Evolutionary conservation across 2,113 vertebrate genomes (phyloP), one percentile per base, ranked within the genome.

Genomic region (Erinaceus europaeus): DNA sequence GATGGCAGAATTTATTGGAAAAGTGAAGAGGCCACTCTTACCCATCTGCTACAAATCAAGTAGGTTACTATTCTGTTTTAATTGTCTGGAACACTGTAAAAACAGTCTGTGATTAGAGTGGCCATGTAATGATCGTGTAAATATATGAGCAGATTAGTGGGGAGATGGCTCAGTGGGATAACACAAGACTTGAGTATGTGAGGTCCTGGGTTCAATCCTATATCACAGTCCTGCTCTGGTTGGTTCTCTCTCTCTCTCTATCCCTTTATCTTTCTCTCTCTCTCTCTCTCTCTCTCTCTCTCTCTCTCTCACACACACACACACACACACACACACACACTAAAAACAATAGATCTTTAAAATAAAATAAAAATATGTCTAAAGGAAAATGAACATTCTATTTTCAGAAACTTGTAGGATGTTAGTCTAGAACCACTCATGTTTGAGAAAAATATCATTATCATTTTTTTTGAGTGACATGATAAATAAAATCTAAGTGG

Each of bases 401-500:
- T n/a, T n/a, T n/a, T n/a, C n/a, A n/a, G n/a, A 85, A 59, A 34
- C 32, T 13, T 27, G 23, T 12, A 32, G 40, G 76, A 68, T 75
- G n/a, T 57, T 69, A 48, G 14, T 40, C 23, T 15, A 78, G 17
- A 9, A 50, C 44, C 11, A 15, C 29, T 65, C 3, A 4, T 13
- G 65, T 27, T 44, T 14, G 42, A 29, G 73, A 57, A 42, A 90
- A 25, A 21, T 44, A 27, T 12, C 4, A 10, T 40, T n/a, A n/a
- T 8, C 36, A 38, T 81, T 59, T 48, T 85, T 87, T 76, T 25
- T 25, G 61, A 82, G 62, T 90, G 90, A 82, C 86, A 20, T 85
- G 53, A 76, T 86, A 94, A 71, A 72, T 86, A 94, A 89, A 90
- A 95, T 89, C 87, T 90, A 91, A 91, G 83, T 84, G 91, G 93